Conservation (phyloP, 2,888 invertebrate genomes). For the Idaea dimidiata region DNA sequence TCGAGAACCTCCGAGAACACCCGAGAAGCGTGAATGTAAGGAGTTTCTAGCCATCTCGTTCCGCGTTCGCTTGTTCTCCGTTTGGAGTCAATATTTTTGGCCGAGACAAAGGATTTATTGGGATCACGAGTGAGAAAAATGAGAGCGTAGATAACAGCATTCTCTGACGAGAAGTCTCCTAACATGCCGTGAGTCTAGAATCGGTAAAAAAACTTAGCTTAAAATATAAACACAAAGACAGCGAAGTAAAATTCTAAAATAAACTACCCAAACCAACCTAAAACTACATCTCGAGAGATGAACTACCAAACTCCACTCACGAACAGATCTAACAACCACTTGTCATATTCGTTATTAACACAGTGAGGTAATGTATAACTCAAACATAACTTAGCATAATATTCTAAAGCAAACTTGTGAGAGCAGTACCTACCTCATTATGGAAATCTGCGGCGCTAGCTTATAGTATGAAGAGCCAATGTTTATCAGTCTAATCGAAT, state of each 20-base stretch:
- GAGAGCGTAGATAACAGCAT: too few species aligned
- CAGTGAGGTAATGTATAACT: constrained; percentile 60
- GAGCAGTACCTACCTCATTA: constrained; percentile 67
- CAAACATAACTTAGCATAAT: constrained; percentile 76
- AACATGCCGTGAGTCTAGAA: too few species aligned
- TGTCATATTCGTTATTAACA: constrained; percentile 49
- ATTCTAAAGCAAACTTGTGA: constrained; percentile 54
- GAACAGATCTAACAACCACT: constrained; percentile 12
- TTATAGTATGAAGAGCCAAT: constrained; percentile 74
- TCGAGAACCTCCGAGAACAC: too few species aligned
- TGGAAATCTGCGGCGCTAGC: constrained; percentile 72
- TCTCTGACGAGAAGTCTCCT: too few species aligned
- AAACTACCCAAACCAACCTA: not conserved
- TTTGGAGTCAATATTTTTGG: too few species aligned
- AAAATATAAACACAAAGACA: not conserved
- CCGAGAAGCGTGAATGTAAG: too few species aligned
- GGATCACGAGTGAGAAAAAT: too few species aligned
- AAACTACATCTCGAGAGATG: not conserved
- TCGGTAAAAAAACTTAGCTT: too few species aligned
- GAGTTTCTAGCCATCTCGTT: too few species aligned
- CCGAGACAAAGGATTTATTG: too few species aligned
- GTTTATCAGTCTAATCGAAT: constrained; percentile 67
- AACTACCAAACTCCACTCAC: not conserved
- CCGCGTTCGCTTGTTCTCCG: too few species aligned
- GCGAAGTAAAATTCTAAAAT: not conserved